Base-by-base conservation (phyloP, 2,888 invertebrate species). In the Leptopilina drosophilae region DNA sequence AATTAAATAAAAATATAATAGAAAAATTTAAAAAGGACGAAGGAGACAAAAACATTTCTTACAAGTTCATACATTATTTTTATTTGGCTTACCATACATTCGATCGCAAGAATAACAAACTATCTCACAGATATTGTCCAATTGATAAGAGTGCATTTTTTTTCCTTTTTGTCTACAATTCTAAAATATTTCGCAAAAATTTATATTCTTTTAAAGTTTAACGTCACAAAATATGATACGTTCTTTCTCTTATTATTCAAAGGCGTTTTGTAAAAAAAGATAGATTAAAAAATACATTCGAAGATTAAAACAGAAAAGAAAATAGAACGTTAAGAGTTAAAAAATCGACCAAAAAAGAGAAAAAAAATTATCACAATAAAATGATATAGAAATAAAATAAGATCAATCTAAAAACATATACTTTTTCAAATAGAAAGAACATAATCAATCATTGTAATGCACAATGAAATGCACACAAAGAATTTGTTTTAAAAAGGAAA, bases 71-170 rank as follows among this genome's bases (percentile, higher is more conserved):
- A 26, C 6, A 26, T 69, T 69, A 67, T 69, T 49, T 11, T 53
- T 15, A 69, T 26, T 69, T 49, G 42, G n/a, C 20, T 49, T 53
- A 69, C 69, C 69, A 69, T 53, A 49, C 49, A 69, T 53, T 49
- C 26, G 69, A 26, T 33, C 49, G 14, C 14, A 14, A 53, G 69
- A 69, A 69, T 53, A 49, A 20, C n/a, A n/a, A 46, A 69, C 14
- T 26, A 69, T 69, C 67, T 69, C 53, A 12, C 67, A 69, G 26
- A 69, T 69, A 69, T 69, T 69, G 26, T 69, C 49, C 26, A 46
- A 69, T 69, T 26, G 49, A 69, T 69, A 69, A 20, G 14, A 69
- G 67, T 49, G 20, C 49, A 26, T 69, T 67, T 7, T n/a, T 42
- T 67, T 14, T 8, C 40, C 14, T 40, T 40, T 49, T 49, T 12